Base-by-base conservation (phyloP, 1,140 invertebrate species). In the Philotrypesis tridentata region DNA sequence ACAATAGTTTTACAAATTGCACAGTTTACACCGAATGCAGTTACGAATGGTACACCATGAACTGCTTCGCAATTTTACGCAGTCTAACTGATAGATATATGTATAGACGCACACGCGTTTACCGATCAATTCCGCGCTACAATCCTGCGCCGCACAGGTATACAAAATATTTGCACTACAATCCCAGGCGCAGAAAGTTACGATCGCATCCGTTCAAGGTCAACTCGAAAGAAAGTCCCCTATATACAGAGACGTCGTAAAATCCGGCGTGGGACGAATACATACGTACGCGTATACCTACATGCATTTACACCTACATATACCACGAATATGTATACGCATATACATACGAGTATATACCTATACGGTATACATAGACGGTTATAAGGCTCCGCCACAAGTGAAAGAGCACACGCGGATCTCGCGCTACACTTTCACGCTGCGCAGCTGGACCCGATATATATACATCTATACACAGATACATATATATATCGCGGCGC, bases 161-260 rank as follows among this genome's bases (percentile, higher is more conserved):
- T n/a, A 48, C 21, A 72, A 72, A 72, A 72, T 31, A 43, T 72
- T 72, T 23, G 21, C 23, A 65, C 48, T 65, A 4, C 61, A 37
- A 12, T 72, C 33, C 8, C 67, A 25, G 33, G 23, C n/a, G n/a
- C 48, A 25, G 74, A 71, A 60, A 72, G 78, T 79, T 71, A 37
- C 65, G 61, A 63, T 79, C 27, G 27, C 23, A 14, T 17, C 12
- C 37, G 78, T 79, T 61, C 48, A 72, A 70, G 55, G 70, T 79
- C 67, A 79, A 71, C 33, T 33, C 17, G 67, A 70, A 71, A 72
- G 78, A 79, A 79, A 79, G 78, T 79, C 0, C 25, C 37, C 21
- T 31, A 3, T 21, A 29, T 12, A 21, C 67, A 2, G 65, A 3
- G 21, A n/a, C 67, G 31, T 29, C 23, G 63, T 29, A 27, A 55